A percentile compares a stretch with the other conserved stretches of the same genome.
phyloP scores from a whole-genome alignment of 2,797 vertebrate species.

The Aldrovandia affinis region DNA sequence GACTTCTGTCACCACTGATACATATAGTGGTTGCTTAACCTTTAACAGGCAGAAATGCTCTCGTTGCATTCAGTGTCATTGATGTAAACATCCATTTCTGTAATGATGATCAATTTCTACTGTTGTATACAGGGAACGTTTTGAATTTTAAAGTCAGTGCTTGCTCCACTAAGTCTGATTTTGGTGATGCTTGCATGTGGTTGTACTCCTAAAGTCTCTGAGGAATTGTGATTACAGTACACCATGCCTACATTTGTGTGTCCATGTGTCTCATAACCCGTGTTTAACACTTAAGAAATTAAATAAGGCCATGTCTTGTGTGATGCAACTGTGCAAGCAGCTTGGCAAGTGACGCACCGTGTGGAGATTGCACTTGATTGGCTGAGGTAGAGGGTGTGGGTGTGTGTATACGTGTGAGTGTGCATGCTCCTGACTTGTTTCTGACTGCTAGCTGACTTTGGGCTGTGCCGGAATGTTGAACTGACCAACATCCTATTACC shows the following conservation, averaged over 20 bases:
- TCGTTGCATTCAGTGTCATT: not conserved
- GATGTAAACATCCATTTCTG: not conserved
- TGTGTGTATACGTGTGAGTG: not conserved
- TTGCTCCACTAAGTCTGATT: too few species aligned
- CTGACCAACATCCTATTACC: constrained; percentile 35
- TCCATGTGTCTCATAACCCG: not conserved
- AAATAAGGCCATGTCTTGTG: not conserved
- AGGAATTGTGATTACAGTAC: too few species aligned
- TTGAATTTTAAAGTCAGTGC: not conserved
- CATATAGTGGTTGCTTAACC: not conserved
- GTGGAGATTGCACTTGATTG: constrained; percentile 43
- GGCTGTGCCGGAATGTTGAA: constrained; percentile 28
- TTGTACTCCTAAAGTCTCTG: too few species aligned
- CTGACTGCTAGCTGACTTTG: constrained; percentile 7
- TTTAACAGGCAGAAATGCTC: not conserved
- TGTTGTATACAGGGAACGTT: not conserved
- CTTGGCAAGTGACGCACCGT: not conserved
- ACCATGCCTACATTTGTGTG: not conserved
- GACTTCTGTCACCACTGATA: not conserved
- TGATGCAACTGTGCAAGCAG: not conserved
- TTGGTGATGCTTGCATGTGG: too few species aligned
- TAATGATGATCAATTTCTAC: not conserved
- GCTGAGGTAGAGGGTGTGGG: constrained; percentile 46
- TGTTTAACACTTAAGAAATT: not conserved
- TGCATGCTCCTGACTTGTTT: constrained; percentile 6